Evolutionary conservation across 1,140 invertebrate species (phyloP), one percentile per base, ranked within the genome.

Genomic region (Magallana angulata): DNA sequence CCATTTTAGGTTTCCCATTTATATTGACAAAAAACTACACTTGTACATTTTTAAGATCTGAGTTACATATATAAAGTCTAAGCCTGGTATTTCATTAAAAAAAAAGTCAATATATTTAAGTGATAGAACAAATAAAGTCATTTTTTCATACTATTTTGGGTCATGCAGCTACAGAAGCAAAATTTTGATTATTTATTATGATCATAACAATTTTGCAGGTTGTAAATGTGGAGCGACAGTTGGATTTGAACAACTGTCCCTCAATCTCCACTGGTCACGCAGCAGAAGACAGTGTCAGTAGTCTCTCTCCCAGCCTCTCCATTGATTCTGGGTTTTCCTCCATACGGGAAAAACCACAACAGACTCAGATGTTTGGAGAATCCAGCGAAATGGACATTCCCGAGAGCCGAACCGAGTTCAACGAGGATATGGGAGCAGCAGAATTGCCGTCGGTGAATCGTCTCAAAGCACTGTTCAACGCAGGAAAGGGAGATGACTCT

Each of bases 401-500:
- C n/a, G 93, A 92, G 58, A 92, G 91, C 84, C 82, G 92, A 30
- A 91, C 91, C n/a, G 93, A 93, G 68, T 91, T 91, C 60, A 92
- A 93, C 57, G 91, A 92, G 1, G 92, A 92, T 30, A 90, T 89
- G 11, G 91, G 91, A 1, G 68, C 24, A 9, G 81, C 88, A 1
- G 92, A 94, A 68, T 86, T 94, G 59, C 93, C 93, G 4, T 93
- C 92, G n/a, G 93, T 94, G 36, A 92, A 92, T 84, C 88, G 91
- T n/a, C 87, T 94, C 6, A 90, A 91, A 36, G 91, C 91, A 7
- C 90, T 93, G 91, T 94, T 94, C 85, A 90, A 88, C 14, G 62
- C 80, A 7, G 80, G 59, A 3, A 92, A 91, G 80, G 89, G 85
- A 57, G 91, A 89, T 6, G 85, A 89, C 59, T 87, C 89, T 14